A percentile compares a stretch with the other conserved stretches of the same genome.
phyloP scores from a whole-genome alignment of 2,888 invertebrate species.

The Diabrotica balteata region DNA sequence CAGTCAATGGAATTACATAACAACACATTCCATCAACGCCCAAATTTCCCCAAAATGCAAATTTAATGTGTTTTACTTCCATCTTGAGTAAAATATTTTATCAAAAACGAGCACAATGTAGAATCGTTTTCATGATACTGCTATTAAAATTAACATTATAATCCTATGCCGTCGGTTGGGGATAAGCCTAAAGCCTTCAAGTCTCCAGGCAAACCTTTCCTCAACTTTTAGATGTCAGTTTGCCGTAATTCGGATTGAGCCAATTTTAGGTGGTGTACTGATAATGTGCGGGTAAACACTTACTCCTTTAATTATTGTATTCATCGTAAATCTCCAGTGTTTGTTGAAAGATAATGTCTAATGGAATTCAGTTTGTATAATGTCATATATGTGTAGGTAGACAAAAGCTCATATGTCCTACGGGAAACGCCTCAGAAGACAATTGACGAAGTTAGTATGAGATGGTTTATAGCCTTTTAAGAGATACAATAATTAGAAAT shows the following conservation, averaged over 20 bases:
- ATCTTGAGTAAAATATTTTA: constrained; percentile 16
- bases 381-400: no score
- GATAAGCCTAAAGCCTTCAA: neutral
- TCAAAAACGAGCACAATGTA: constrained; percentile 12
- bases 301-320: neutral
- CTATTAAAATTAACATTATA: constrained; percentile 11
- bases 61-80: constrained; percentile 20
- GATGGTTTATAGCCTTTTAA: no score
- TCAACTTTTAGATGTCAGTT: constrained; percentile 2
- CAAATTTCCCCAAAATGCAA: constrained; percentile 15
- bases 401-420: no score
- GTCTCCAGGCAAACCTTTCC: constrained; percentile 2
- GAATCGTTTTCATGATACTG: constrained; percentile 11
- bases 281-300: neutral
- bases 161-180: constrained; percentile 4
- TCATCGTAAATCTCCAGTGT: no score
- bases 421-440: no score
- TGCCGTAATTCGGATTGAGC: neutral
- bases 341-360: no score
- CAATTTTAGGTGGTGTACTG: neutral
- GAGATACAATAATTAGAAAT: no score
- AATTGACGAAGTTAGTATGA: no score
- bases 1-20: constrained; percentile 14
- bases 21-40: constrained; percentile 17
- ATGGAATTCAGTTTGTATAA: no score